Base-by-base conservation (phyloP, 2,113 vertebrate species). In the Entelurus aequoreus region DNA sequence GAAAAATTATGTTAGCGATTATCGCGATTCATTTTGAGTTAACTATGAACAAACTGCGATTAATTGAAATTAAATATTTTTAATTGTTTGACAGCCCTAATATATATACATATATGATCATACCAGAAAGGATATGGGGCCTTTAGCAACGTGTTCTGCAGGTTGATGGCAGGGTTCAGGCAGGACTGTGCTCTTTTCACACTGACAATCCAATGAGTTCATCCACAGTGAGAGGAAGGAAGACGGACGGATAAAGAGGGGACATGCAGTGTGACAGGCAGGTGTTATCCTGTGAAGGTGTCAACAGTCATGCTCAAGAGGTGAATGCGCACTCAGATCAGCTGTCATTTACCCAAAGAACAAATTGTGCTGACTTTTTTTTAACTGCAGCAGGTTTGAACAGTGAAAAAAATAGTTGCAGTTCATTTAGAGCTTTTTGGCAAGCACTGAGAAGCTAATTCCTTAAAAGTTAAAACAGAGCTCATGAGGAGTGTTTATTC, bases 251-350 rank as follows among this genome's bases (percentile, higher is more conserved):
- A 35, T 54, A 36, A 36, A 54, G 52, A 36, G 11, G 12, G 13
- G 52, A 42, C 28, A 15, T 54, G 52, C 52, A 54, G 36, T 36
- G 52, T 54, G 52, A 54, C 52, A 15, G 52, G 52, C 52, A 54
- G 35, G 28, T 54, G 52, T 54, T 54, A 54, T 37, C 51, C 21
- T 28, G 28, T 54, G 52, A 37, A 15, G 52, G 12, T 54, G 52
- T 54, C 28, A 42, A 54, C 12, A 14, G 52, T 54, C 28, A 14
- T 54, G 52, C 28, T 37, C 11, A 13, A 8, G 36, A 54, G 52
- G 13, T 54, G 35, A 54, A 54, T 8, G 9, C 9, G 28, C 13
- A 15, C 12, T 11, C 10, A 11, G 42, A 46, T 46, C 42, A 46
- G 42, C 42, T 54, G 35, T 38, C 14, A 37, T 37, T 36, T 19